phyloP scores from a whole-genome alignment of 2,797 vertebrate genomes.

The Rousettus madagascariensis region DNA sequence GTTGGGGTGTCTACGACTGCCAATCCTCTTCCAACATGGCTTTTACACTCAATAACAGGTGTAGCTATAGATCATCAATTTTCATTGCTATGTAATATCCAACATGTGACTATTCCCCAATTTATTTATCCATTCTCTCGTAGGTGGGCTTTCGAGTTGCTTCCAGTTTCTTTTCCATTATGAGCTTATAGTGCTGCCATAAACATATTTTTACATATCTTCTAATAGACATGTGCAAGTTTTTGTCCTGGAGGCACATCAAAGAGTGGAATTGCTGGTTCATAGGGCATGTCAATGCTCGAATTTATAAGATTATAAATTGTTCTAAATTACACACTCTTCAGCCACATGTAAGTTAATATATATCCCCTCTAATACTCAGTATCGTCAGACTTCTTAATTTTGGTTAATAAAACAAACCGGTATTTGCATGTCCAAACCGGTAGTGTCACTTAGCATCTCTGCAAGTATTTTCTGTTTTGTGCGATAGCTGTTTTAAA shows the following conservation, averaged over 20 bases:
- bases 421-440: not conserved
- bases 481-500: not conserved
- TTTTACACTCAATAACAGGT: not conserved
- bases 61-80: not conserved
- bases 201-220: not conserved
- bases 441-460: not conserved
- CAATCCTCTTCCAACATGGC: not conserved
- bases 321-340: not conserved
- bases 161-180: not conserved
- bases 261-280: not conserved
- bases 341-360: not conserved
- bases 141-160: not conserved
- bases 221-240: not conserved
- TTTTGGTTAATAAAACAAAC: not conserved
- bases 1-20: not conserved
- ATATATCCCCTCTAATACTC: not conserved
- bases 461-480: not conserved
- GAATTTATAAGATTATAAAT: not conserved
- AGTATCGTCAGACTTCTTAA: not conserved
- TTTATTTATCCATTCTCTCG: not conserved
- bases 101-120: not conserved
- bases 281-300: not conserved
- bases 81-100: not conserved
- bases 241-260: not conserved
- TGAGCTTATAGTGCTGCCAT: not conserved